Conservation (phyloP, 2,113 vertebrate genomes). For the Alethe diademata region DNA sequence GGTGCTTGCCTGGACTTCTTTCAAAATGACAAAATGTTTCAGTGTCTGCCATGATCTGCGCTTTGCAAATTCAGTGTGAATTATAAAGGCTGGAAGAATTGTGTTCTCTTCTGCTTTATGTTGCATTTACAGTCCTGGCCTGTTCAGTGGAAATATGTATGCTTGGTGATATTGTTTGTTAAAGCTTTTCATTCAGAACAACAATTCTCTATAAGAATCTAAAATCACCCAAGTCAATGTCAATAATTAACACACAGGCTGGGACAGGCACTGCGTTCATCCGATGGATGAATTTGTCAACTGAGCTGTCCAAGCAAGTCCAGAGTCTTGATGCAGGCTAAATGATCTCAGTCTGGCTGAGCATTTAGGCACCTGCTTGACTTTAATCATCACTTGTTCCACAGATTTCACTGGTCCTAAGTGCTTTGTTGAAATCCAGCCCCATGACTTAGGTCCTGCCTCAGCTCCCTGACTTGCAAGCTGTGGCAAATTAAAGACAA, state of each 20-base stretch:
- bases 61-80: background rate
- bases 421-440: constrained; percentile 5
- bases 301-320: background rate
- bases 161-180: background rate
- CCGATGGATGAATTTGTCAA: fast-evolving
- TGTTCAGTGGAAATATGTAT: background rate
- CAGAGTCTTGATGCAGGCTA: background rate
- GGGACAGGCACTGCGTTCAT: background rate
- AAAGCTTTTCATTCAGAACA: background rate
- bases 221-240: background rate
- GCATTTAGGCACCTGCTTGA: constrained; percentile 1
- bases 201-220: background rate
- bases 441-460: background rate
- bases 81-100: background rate
- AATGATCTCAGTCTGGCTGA: background rate
- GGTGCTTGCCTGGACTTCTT: constrained; percentile 26
- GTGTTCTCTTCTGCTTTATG: background rate
- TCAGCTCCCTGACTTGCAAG: background rate
- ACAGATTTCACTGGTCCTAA: background rate
- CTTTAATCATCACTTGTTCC: background rate
- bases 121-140: background rate
- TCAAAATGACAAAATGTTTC: constrained; percentile 20
- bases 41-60: background rate
- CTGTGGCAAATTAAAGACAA: constrained; percentile 24
- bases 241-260: background rate